phyloP scores from a whole-genome alignment of 2,888 invertebrate genomes.

The Chrysina gloriosa region DNA sequence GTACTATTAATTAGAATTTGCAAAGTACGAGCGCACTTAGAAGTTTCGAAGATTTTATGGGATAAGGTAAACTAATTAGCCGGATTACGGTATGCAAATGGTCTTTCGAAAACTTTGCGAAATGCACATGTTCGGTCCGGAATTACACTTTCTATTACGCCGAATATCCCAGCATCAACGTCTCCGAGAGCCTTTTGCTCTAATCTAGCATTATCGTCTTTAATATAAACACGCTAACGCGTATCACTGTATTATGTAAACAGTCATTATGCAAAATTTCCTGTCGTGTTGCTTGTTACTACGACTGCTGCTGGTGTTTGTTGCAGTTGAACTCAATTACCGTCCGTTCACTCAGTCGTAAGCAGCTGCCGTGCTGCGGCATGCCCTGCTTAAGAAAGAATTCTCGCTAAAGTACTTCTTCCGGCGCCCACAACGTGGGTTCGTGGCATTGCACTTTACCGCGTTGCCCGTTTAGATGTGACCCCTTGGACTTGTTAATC shows the following conservation, averaged over 20 bases:
- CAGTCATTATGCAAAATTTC: conserved; percentile 26
- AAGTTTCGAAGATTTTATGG: conserved; percentile 9
- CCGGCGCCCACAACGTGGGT: conserved; percentile 31
- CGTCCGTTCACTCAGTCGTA: background rate
- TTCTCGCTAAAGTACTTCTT: conserved; percentile 30
- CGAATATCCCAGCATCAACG: background rate
- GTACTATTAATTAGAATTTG: conserved; percentile 2
- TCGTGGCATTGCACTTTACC: conserved; percentile 32
- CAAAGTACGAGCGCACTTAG: background rate
- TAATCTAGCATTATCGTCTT: conserved; percentile 11
- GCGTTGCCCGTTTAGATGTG: conserved; percentile 13
- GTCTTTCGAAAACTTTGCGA: background rate
- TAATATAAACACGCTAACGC: conserved; percentile 7
- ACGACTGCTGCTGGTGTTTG: background rate
- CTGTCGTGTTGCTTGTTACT: background rate
- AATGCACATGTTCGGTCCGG: background rate
- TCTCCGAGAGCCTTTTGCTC: background rate
- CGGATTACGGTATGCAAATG: conserved; percentile 15
- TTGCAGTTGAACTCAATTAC: conserved; percentile 9
- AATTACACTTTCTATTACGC: conserved; percentile 9
- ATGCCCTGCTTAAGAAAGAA: conserved; percentile 17
- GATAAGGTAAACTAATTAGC: conserved; percentile 15
- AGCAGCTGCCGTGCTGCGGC: conserved; percentile 4
- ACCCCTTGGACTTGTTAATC: conserved; percentile 30
- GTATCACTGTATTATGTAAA: conserved; percentile 17